Percentiles rank a stretch among this genome's conserved stretches.
Conservation (phyloP, 2,797 vertebrate species). For the Tokudaia muenninki region DNA sequence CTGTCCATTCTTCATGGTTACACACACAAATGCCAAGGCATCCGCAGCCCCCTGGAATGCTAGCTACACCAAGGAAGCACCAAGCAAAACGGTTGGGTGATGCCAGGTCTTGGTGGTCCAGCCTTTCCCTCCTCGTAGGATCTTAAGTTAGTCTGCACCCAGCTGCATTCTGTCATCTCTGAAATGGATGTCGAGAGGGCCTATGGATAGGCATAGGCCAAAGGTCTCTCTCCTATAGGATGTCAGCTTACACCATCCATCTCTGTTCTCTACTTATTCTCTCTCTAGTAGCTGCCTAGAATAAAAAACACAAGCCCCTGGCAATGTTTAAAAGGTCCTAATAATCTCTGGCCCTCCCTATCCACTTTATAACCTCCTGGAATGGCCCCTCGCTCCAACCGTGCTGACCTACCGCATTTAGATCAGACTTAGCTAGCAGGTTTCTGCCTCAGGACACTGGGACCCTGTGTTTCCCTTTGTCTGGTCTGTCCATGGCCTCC, state of each 20-base stretch:
- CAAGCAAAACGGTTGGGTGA: background rate
- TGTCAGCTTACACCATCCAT: rapidly evolving
- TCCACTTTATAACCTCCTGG: background rate
- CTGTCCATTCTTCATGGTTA: background rate
- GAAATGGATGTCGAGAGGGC: background rate
- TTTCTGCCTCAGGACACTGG: background rate
- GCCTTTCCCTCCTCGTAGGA: background rate
- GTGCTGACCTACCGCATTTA: background rate
- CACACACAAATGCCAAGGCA: background rate
- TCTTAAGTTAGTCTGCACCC: too few species aligned
- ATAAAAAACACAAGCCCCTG: background rate
- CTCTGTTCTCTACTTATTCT: background rate
- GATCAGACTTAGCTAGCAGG: background rate
- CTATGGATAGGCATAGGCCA: background rate
- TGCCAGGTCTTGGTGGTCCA: background rate
- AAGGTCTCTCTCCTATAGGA: background rate
- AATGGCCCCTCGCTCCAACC: background rate
- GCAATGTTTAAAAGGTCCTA: background rate
- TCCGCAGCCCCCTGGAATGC: background rate
- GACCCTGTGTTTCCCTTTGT: too few species aligned
- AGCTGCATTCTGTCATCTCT: background rate
- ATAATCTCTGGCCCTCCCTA: background rate
- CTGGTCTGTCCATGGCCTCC: rapidly evolving
- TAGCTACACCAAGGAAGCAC: rapidly evolving
- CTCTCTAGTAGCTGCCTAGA: background rate